Conservation (phyloP, 2,888 invertebrate species). For the Chalcosyrphus nemorum region DNA sequence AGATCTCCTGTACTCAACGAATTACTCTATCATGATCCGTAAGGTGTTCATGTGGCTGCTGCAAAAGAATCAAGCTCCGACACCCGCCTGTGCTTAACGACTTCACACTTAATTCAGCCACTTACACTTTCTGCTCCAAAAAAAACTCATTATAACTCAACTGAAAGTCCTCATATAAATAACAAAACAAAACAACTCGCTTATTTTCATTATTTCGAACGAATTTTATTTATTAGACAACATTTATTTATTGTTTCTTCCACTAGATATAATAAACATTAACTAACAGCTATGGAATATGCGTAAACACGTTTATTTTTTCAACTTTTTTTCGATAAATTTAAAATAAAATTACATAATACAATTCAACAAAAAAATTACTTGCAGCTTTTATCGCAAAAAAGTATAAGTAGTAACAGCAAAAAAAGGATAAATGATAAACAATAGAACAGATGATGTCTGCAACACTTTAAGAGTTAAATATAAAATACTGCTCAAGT, state of each 20-base stretch:
- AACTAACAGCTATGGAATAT: conserved; percentile 68
- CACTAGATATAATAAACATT: conserved; percentile 44
- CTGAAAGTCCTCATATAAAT: too few species aligned
- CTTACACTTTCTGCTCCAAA: too few species aligned
- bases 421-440: neutral
- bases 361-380: conserved; percentile 20
- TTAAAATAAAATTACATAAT: conserved; percentile 16
- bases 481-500: conserved; percentile 61
- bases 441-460: neutral
- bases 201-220: conserved; percentile 38
- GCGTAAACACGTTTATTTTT: conserved; percentile 49
- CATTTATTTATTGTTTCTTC: conserved; percentile 46
- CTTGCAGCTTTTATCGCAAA: neutral
- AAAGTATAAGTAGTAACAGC: neutral
- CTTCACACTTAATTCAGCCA: too few species aligned
- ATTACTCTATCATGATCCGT: too few species aligned
- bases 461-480: conserved; percentile 26
- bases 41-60: too few species aligned
- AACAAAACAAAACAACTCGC: too few species aligned
- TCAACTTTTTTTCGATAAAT: too few species aligned
- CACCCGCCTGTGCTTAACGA: too few species aligned
- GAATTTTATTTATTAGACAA: conserved; percentile 48
- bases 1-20: too few species aligned
- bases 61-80: too few species aligned
- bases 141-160: too few species aligned